A percentile compares a stretch with the other conserved stretches of the same genome.
These are phyloP conservation scores for Sus scrofa DNA, from an alignment of 2,113 vertebrate species.

Conservation along the genomic window T2T-Sscrofa CM000827.6:86571501-86572000, in stretches of 20 bases:
- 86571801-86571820: neutral
- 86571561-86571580: neutral
- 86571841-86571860: no score
- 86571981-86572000: neutral
- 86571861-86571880: neutral
- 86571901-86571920: neutral
- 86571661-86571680: neutral
- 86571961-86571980: neutral
- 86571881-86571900: neutral
- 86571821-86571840: neutral
- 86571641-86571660: neutral
- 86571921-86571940: no score
- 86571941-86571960: neutral
- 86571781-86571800: neutral
- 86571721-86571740: neutral
- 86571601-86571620: neutral
- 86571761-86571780: neutral
- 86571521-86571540: neutral
- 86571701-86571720: neutral
- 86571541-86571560: fast-evolving
- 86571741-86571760: neutral
- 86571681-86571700: neutral
- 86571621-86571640: neutral
- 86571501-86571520: neutral
- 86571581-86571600: neutral